Conservation (phyloP, 2,888 invertebrate genomes). For the Actias luna region DNA sequence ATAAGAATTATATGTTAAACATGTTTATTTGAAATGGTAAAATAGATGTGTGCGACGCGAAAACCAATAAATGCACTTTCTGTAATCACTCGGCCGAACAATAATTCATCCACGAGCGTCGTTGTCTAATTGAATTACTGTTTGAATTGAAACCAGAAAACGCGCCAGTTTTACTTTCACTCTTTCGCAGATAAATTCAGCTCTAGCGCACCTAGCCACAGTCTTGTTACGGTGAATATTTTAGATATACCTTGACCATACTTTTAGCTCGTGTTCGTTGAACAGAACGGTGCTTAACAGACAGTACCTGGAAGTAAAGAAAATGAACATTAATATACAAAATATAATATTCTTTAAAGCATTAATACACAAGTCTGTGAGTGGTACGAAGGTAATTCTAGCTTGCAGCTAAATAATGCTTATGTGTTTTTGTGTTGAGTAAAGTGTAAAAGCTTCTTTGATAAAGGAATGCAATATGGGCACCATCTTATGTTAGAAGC, state of each 20-base stretch:
- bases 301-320: slow-evolving; percentile 27
- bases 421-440: no score
- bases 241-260: not conserved
- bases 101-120: slow-evolving; percentile 2
- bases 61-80: slow-evolving; percentile 13
- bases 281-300: not conserved
- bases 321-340: slow-evolving; percentile 20
- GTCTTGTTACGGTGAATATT: slow-evolving; percentile 28
- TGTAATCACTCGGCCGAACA: slow-evolving; percentile 20
- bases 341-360: not conserved
- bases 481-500: no score
- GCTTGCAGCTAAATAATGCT: no score
- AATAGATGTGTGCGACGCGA: not conserved
- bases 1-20: not conserved
- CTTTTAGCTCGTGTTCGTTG: not conserved
- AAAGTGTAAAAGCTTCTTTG: no score
- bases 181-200: slow-evolving; percentile 28
- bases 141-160: slow-evolving; percentile 26
- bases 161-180: slow-evolving; percentile 44
- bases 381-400: no score
- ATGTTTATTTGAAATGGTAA: not conserved
- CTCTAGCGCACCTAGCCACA: slow-evolving; percentile 25
- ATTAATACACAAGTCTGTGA: no score
- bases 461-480: no score
- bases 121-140: slow-evolving; percentile 31